Evolutionary conservation across 2,888 invertebrate species (phyloP).

Genomic region (Formica aserva): DNA sequence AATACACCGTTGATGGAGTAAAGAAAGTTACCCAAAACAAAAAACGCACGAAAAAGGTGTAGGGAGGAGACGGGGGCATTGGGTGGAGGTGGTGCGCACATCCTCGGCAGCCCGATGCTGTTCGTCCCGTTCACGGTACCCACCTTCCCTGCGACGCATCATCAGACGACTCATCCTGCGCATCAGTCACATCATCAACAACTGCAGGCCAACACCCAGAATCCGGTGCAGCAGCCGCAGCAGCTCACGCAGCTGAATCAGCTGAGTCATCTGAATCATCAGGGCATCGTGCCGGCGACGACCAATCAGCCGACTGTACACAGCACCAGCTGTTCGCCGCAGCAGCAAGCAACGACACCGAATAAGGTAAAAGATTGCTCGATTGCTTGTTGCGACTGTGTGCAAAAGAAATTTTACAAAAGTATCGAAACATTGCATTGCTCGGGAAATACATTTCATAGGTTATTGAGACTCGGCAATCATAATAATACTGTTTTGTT

Average conservation of each 20-base stretch:
- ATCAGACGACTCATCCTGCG: conserved; percentile 82
- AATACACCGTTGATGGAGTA: conserved; percentile 69
- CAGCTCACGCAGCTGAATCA: conserved; percentile 82
- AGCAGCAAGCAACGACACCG: conserved; percentile 84
- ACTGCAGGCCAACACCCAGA: conserved; percentile 80
- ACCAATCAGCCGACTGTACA: conserved; percentile 82
- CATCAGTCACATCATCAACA: conserved; percentile 83
- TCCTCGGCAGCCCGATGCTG: conserved; percentile 86
- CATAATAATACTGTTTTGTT: background rate
- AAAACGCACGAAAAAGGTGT: conserved; percentile 83
- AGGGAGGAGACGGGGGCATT: conserved; percentile 86
- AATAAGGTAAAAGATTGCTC: conserved; percentile 81
- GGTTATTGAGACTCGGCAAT: background rate
- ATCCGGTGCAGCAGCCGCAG: conserved; percentile 78
- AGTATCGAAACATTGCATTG: background rate
- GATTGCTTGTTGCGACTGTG: conserved; percentile 14
- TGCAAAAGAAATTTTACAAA: background rate
- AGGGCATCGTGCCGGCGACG: conserved; percentile 81
- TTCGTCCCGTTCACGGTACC: conserved; percentile 86
- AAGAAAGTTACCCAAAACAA: conserved; percentile 71
- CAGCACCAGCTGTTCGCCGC: conserved; percentile 84
- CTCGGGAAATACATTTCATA: conserved; percentile 3
- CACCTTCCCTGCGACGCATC: conserved; percentile 84
- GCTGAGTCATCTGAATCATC: conserved; percentile 84
- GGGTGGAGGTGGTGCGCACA: conserved; percentile 86